These are phyloP conservation scores for Athrips mouffetella DNA, from an alignment of 2,888 invertebrate species.

Conservation along the genomic window DNA sequence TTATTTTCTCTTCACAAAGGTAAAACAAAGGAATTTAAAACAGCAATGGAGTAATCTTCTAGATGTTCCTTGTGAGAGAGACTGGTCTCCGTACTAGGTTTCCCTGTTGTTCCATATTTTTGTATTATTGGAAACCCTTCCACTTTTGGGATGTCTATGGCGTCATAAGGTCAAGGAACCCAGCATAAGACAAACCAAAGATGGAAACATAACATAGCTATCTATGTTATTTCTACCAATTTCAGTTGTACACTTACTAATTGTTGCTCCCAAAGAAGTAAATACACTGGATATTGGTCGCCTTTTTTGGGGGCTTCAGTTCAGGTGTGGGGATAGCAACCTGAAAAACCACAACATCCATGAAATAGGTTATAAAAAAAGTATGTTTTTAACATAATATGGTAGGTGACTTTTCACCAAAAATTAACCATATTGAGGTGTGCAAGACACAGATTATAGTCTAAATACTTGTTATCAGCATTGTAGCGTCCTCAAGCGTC, in stretches of 20 bases:
- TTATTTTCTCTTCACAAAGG: too few relatives aligned
- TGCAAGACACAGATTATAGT: not conserved
- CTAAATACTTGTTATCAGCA: slow-evolving; percentile 12
- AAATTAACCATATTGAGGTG: not conserved
- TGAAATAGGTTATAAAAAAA: slow-evolving; percentile 38
- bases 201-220: too few relatives aligned
- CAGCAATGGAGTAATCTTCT: too few relatives aligned
- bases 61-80: too few relatives aligned
- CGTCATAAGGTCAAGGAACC: slow-evolving; percentile 11
- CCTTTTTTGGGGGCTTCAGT: slow-evolving; percentile 86
- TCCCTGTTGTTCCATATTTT: too few relatives aligned
- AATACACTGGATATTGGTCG: slow-evolving; percentile 87
- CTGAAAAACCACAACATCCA: slow-evolving; percentile 69
- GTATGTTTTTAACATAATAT: not conserved
- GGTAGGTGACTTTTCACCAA: too few relatives aligned
- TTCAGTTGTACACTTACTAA: slow-evolving; percentile 84
- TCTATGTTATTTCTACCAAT: not conserved
- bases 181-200: too few relatives aligned
- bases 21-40: too few relatives aligned
- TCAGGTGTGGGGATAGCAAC: slow-evolving; percentile 89
- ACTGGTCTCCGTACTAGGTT: not conserved
- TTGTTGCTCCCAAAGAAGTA: slow-evolving; percentile 97
- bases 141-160: not conserved
- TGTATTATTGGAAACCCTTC: too few relatives aligned
- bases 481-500: slow-evolving; percentile 23